These are phyloP conservation scores for Dexiosoma caninum DNA, from an alignment of 2,888 invertebrate genomes.

Conservation along the genomic window DNA sequence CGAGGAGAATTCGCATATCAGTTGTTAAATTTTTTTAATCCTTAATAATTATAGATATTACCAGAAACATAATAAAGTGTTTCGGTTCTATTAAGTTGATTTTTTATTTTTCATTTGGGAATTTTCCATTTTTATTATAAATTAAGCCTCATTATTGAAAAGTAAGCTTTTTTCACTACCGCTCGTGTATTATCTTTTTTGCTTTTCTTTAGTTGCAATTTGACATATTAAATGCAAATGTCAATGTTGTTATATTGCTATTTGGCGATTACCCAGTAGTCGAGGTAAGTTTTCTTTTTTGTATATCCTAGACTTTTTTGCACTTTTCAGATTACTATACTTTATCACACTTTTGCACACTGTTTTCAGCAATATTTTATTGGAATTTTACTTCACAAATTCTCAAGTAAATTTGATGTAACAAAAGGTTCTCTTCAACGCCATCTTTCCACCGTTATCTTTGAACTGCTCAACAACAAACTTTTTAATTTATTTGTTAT, in stretches of 20 bases:
- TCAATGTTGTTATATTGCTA: constrained; percentile 50
- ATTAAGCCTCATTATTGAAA: constrained; percentile 29
- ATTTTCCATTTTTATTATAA: constrained; percentile 35
- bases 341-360: constrained; percentile 52
- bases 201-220: constrained; percentile 34
- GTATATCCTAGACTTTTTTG: constrained; percentile 17
- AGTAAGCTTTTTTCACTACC: constrained; percentile 40
- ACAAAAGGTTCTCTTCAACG: constrained; percentile 32
- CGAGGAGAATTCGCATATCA: constrained; percentile 44
- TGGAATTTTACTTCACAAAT: constrained; percentile 13
- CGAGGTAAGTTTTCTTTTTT: constrained; percentile 38
- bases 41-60: not conserved
- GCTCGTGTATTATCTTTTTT: constrained; percentile 57
- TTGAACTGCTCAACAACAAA: constrained; percentile 10
- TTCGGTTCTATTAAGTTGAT: not conserved
- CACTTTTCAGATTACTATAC: not conserved
- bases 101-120: not conserved
- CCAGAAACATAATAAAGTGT: not conserved
- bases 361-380: constrained; percentile 30
- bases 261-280: constrained; percentile 44
- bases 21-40: not conserved
- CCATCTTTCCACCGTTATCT: constrained; percentile 31
- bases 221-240: constrained; percentile 57
- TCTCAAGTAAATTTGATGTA: constrained; percentile 33
- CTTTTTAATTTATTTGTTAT: constrained; percentile 4